Percentiles rank a stretch among this genome's conserved stretches.
Evolutionary conservation across 2,797 vertebrate species (phyloP).

Genomic region (Fratercula arctica): DNA sequence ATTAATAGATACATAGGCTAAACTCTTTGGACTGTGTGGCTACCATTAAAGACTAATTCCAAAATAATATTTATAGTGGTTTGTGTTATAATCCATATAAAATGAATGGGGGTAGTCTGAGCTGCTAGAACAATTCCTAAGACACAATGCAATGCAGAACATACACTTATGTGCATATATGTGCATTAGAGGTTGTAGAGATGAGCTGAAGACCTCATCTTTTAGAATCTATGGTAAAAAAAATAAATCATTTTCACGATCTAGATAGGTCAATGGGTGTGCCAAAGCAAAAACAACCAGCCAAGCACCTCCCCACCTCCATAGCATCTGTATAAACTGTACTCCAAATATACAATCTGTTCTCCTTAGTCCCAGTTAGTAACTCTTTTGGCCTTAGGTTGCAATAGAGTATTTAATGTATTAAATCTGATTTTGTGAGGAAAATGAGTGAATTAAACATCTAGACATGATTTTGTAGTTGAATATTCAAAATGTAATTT

Average conservation of each 20-base stretch:
- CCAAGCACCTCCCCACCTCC: neutral
- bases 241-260: neutral
- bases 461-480: neutral
- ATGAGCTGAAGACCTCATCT: neutral
- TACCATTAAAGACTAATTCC: neutral
- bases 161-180: neutral
- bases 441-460: neutral
- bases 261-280: neutral
- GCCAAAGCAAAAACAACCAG: neutral
- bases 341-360: neutral
- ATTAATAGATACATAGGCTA: neutral
- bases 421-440: neutral
- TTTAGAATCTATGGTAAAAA: neutral
- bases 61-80: neutral
- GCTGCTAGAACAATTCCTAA: neutral
- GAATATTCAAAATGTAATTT: neutral
- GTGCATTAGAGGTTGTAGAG: neutral
- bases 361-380: neutral
- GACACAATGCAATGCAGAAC: neutral
- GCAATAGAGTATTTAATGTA: neutral
- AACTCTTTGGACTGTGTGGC: neutral
- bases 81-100: neutral
- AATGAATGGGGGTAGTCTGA: neutral
- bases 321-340: neutral
- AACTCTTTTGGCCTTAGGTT: neutral